phyloP scores from a whole-genome alignment of 2,113 vertebrate species.

The Crotophaga sulcirostris region DNA sequence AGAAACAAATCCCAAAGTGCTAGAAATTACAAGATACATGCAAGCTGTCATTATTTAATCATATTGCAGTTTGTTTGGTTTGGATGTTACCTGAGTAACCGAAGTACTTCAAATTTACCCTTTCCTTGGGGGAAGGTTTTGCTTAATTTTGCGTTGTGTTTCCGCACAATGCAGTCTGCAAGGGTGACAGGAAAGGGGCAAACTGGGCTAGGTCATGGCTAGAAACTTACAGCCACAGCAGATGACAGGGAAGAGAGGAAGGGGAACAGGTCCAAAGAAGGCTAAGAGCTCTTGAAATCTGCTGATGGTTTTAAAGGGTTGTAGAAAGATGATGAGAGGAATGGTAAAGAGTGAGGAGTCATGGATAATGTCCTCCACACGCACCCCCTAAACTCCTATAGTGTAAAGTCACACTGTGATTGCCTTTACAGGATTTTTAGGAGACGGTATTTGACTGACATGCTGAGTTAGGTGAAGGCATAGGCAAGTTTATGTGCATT shows the following conservation, averaged over 20 bases:
- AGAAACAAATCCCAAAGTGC: neutral
- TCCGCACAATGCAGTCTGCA: neutral
- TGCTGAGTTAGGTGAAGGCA: neutral
- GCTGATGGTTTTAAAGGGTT: neutral
- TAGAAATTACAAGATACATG: slow-evolving; percentile 8
- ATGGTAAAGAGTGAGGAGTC: neutral
- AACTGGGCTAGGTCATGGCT: neutral
- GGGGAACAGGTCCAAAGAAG: neutral
- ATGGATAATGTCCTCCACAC: neutral
- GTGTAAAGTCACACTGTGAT: neutral
- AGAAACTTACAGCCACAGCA: neutral
- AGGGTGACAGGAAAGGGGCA: neutral
- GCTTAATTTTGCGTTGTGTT: neutral
- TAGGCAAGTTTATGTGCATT: neutral
- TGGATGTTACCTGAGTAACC: neutral
- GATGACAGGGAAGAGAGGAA: neutral
- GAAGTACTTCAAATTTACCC: neutral
- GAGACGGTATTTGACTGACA: neutral
- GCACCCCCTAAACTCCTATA: rapidly evolving
- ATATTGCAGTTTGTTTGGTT: neutral
- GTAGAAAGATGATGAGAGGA: neutral
- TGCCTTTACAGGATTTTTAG: neutral
- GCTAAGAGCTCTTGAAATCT: neutral
- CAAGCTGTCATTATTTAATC: slow-evolving; percentile 15
- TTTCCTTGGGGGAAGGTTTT: neutral